These are phyloP conservation scores for Aphrophora alni DNA, from an alignment of 2,888 invertebrate genomes.

Conservation along the genomic window DNA sequence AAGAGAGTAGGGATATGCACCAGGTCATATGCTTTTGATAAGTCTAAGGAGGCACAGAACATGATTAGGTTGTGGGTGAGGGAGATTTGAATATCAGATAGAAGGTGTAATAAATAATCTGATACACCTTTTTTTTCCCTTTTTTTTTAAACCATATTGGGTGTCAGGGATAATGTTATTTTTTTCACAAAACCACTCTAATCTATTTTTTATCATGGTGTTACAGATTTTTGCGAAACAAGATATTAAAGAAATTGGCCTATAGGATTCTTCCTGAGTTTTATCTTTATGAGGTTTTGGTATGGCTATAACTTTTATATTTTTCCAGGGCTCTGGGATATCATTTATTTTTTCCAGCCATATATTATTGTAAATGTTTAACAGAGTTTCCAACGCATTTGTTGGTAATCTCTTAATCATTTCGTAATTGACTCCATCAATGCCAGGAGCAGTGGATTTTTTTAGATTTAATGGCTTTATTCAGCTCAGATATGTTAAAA, in stretches of 20 bases:
- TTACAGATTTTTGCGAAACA: neutral
- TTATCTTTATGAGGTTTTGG: neutral
- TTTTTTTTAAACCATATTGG: slow-evolving; percentile 17
- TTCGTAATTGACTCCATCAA: neutral
- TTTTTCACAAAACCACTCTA: neutral
- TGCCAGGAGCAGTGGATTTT: neutral
- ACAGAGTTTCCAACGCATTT: neutral
- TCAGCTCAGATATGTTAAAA: neutral
- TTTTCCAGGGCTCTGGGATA: neutral
- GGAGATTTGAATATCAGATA: neutral
- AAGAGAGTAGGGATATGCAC: neutral
- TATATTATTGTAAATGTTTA: slow-evolving; percentile 9
- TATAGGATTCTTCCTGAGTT: neutral
- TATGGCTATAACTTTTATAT: neutral
- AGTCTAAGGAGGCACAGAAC: neutral
- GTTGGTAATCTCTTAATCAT: neutral
- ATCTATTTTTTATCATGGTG: slow-evolving; percentile 15
- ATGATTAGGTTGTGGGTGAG: neutral
- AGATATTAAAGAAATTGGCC: slow-evolving; percentile 13
- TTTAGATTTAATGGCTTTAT: neutral
- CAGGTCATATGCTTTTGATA: neutral
- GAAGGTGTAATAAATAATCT: neutral
- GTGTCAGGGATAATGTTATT: neutral
- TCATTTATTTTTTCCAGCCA: neutral
- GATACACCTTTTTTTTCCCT: neutral